These are phyloP conservation scores for Lycopodina hypogea DNA, from an alignment of 37 sponge, comb jelly and placozoan genomes.

Conservation along the genomic window DNA sequence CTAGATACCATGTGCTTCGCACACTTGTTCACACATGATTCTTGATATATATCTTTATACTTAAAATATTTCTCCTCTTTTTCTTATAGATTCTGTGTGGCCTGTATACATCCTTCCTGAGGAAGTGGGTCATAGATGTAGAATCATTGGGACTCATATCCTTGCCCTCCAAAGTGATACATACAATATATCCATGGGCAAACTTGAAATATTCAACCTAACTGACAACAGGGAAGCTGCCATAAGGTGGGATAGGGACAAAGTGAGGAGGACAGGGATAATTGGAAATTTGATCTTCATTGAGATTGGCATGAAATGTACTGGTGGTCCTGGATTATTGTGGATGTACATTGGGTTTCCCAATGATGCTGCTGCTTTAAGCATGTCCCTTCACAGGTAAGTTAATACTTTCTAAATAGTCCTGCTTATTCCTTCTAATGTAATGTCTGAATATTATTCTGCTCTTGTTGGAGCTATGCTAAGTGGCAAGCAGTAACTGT, in stretches of 20 bases:
- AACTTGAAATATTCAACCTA: conserved; percentile 44
- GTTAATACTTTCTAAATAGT: too few species aligned
- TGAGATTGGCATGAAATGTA: conserved; percentile 67
- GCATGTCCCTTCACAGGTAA: too few species aligned
- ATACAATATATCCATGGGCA: conserved; percentile 2
- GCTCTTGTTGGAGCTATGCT: too few species aligned
- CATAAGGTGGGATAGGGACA: conserved; percentile 68
- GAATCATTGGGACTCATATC: conserved; percentile 36
- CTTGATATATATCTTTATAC: too few species aligned
- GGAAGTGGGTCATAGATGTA: conserved; percentile 44
- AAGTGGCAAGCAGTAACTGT: too few species aligned
- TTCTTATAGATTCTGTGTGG: conserved; percentile 51
- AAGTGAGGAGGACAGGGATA: conserved; percentile 66
- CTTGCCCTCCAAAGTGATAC: conserved; percentile 27
- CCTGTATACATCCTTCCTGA: conserved; percentile 57
- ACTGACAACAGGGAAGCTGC: conserved; percentile 31
- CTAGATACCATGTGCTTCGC: too few species aligned
- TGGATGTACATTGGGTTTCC: conserved; percentile 76
- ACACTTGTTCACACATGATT: too few species aligned
- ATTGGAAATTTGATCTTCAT: conserved; percentile 64
- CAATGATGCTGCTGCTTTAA: too few species aligned
- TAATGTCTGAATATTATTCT: too few species aligned
- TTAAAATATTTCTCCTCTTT: too few species aligned
- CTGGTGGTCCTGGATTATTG: conserved; percentile 65
- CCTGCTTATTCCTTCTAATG: too few species aligned